Conservation (phyloP, 2,113 vertebrate genomes). For the Cyprinus carpio region DNA sequence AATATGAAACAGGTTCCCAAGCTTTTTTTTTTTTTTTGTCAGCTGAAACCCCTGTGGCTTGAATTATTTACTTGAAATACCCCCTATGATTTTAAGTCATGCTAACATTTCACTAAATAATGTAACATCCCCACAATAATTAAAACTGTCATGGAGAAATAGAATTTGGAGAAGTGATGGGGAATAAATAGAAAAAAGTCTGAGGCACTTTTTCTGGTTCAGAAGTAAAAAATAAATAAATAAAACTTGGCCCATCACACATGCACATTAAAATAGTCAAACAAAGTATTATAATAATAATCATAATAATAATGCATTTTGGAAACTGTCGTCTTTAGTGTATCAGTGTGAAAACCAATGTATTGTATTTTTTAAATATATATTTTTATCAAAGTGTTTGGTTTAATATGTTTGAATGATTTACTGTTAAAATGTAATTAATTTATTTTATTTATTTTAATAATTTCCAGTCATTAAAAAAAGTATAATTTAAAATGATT, state of each 20-base stretch:
- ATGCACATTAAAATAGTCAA: background rate
- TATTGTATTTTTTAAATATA: background rate
- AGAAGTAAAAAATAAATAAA: background rate
- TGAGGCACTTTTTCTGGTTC: background rate
- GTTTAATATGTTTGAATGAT: background rate
- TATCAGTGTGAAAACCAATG: background rate
- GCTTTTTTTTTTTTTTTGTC: background rate
- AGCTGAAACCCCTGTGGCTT: background rate
- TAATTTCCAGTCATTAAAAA: background rate
- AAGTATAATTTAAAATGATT: no score
- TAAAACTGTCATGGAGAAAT: background rate
- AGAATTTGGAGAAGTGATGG: background rate
- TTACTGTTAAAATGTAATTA: no score
- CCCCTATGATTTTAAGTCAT: background rate
- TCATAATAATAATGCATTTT: background rate
- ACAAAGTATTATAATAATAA: background rate
- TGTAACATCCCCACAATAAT: background rate
- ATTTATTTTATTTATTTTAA: background rate
- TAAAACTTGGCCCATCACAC: no score
- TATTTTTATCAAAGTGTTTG: background rate
- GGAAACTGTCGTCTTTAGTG: background rate
- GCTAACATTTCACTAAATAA: background rate
- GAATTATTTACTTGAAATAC: slow-evolving; percentile 1
- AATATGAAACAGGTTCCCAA: background rate
- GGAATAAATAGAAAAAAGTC: background rate